Evolutionary conservation across 2,797 vertebrate species (phyloP).

Genomic region (Clarias pachynema): DNA sequence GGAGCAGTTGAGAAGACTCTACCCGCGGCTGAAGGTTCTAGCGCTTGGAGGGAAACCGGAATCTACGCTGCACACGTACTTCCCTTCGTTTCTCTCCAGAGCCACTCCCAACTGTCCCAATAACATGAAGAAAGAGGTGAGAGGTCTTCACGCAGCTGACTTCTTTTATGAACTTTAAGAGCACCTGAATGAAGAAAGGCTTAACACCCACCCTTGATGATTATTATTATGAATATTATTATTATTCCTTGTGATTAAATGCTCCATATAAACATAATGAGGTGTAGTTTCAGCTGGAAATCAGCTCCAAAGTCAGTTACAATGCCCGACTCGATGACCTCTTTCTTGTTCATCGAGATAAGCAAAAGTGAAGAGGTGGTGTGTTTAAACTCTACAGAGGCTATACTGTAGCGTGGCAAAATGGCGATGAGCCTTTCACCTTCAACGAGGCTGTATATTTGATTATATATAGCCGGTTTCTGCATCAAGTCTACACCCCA

Average conservation of each 20-base stretch:
- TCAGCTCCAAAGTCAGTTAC: background rate
- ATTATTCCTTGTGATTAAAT: background rate
- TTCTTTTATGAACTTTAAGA: background rate
- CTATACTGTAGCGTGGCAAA: background rate
- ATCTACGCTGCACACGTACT: slow-evolving; percentile 85
- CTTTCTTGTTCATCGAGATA: background rate
- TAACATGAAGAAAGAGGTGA: slow-evolving; percentile 91
- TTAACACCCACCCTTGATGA: background rate
- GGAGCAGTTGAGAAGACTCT: slow-evolving; percentile 88
- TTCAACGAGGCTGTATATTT: background rate
- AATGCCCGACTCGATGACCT: background rate
- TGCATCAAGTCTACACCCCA: too few species aligned
- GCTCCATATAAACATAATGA: background rate
- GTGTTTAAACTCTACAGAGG: background rate
- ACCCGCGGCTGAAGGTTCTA: slow-evolving; percentile 90
- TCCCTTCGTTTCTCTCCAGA: slow-evolving; percentile 94
- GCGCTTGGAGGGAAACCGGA: slow-evolving; percentile 90
- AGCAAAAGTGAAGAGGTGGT: background rate
- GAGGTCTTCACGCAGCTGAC: background rate
- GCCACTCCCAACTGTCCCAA: slow-evolving; percentile 84
- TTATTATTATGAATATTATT: too few species aligned
- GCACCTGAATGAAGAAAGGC: background rate
- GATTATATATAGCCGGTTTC: too few species aligned
- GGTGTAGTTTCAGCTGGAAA: background rate
- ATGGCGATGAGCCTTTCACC: background rate